Conservation (phyloP, 2,113 vertebrate genomes). For the Choloepus hoffmanni region DNA sequence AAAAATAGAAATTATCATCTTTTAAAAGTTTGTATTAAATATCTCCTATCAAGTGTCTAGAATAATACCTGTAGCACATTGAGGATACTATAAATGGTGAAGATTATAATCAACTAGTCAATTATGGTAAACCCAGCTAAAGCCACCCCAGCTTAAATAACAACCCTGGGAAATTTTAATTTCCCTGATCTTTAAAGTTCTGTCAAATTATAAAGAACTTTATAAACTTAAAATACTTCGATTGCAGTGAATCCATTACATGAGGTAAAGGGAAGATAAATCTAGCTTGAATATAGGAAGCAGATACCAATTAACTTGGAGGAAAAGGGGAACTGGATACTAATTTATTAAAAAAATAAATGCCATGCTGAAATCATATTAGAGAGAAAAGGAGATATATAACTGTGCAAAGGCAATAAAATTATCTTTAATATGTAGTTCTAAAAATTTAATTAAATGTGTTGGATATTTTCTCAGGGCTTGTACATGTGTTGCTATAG, state of each 20-base stretch:
- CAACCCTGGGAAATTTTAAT: background rate
- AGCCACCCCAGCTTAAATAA: background rate
- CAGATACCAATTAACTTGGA: background rate
- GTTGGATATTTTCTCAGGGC: background rate
- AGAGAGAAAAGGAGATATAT: background rate
- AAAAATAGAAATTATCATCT: background rate
- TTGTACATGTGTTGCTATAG: rapidly evolving
- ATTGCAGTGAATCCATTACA: background rate
- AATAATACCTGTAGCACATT: background rate
- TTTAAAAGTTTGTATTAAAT: background rate
- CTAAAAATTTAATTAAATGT: background rate
- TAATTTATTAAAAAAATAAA: background rate
- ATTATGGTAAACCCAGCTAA: background rate
- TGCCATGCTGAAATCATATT: background rate
- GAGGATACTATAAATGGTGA: background rate
- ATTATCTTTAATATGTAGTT: background rate
- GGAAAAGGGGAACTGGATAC: background rate
- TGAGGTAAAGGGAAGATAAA: background rate
- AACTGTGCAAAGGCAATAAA: background rate
- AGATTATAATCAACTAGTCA: background rate
- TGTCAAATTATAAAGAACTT: background rate
- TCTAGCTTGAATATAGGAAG: background rate
- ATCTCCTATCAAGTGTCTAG: background rate
- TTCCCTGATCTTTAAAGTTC: conserved; percentile 5
- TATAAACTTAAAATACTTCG: background rate